A percentile compares a stretch with the other conserved stretches of the same genome.
phyloP scores from a whole-genome alignment of 2,888 invertebrate species.

The Phyllotreta cruciferae region DNA sequence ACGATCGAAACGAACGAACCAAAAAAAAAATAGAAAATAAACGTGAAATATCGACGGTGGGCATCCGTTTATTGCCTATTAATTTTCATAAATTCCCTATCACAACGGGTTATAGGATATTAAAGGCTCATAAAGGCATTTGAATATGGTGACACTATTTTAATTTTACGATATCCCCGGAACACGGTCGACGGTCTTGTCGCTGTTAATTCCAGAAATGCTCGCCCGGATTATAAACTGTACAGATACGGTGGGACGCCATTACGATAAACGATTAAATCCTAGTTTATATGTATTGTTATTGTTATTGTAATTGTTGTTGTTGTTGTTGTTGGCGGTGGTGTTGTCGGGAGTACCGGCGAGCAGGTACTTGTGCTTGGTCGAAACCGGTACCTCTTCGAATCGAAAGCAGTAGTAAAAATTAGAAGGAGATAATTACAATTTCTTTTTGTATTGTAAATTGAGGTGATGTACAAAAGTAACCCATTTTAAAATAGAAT shows the following conservation, averaged over 20 bases:
- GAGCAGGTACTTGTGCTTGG: no score
- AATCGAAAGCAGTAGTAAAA: no score
- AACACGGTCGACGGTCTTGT: conserved; percentile 17
- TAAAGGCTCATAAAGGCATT: conserved; percentile 48
- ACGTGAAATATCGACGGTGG: conserved; percentile 43
- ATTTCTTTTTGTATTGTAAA: no score
- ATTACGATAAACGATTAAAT: conserved; percentile 30
- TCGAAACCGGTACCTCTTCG: no score
- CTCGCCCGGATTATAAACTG: conserved; percentile 37
- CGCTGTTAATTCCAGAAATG: conserved; percentile 33
- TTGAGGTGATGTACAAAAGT: no score
- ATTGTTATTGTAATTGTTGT: conserved; percentile 21
- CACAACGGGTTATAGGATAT: conserved; percentile 49
- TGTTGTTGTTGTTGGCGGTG: no score
- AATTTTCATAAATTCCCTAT: conserved; percentile 50
- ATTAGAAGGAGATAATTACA: no score
- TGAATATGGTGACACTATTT: conserved; percentile 48
- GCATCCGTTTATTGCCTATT: conserved; percentile 49
- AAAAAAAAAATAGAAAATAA: conserved; percentile 37
- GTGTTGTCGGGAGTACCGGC: no score
- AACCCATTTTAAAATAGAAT: no score
- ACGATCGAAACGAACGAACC: no score
- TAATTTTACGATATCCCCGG: conserved; percentile 41
- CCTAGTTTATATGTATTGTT: conserved; percentile 31
- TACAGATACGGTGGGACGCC: no score